phyloP scores from a whole-genome alignment of 2,113 vertebrate species.

The Phyllopteryx taeniolatus region DNA sequence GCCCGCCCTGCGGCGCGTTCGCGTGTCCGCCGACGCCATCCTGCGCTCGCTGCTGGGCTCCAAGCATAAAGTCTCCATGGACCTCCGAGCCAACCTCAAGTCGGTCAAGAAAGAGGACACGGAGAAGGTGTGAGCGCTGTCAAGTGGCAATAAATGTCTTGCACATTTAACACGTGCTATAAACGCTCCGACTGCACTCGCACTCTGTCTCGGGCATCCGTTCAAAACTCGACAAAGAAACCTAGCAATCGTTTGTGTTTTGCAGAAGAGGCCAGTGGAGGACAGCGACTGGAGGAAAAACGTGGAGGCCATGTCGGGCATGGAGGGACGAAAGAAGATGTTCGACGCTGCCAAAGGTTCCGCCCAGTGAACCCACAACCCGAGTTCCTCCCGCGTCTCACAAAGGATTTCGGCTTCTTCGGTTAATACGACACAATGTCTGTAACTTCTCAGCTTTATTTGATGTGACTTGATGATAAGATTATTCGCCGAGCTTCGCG shows the following conservation, averaged over 20 bases:
- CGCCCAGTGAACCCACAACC: conserved; percentile 51
- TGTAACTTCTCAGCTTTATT: background rate
- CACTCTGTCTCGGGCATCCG: too few relatives aligned
- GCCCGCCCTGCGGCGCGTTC: conserved; percentile 82
- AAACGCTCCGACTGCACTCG: background rate
- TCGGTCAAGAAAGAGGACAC: conserved; percentile 97
- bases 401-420: background rate
- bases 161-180: background rate
- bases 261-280: conserved; percentile 86
- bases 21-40: conserved; percentile 91
- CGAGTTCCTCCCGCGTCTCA: background rate
- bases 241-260: background rate
- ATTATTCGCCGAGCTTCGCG: background rate
- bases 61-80: conserved; percentile 97
- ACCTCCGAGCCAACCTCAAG: conserved; percentile 91
- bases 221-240: background rate
- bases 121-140: conserved; percentile 78
- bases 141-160: background rate
- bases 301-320: conserved; percentile 94
- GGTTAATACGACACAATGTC: background rate
- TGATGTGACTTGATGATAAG: background rate
- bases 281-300: conserved; percentile 97
- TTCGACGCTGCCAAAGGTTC: conserved; percentile 85
- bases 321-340: conserved; percentile 97
- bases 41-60: conserved; percentile 91